Evolutionary conservation across 2,888 invertebrate species (phyloP).

Genomic region (Microplitis deprimator): DNA sequence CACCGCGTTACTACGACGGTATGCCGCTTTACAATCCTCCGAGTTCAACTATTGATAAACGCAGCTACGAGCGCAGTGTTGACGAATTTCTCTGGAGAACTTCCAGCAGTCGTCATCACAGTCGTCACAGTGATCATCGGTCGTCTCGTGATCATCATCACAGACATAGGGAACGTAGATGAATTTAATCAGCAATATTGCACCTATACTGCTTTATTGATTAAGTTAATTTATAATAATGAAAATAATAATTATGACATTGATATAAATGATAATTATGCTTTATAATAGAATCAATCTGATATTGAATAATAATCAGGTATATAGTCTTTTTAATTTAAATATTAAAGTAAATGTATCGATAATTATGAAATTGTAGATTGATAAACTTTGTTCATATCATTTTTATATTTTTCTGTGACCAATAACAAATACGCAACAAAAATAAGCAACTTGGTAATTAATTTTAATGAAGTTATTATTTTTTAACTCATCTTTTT

Average conservation of each 20-base stretch:
- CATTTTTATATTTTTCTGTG: not conserved
- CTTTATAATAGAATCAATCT: not conserved
- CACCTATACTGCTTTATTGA: slow-evolving; percentile 34
- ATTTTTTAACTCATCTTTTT: not conserved
- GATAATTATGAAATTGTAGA: not conserved
- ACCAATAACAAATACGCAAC: not conserved
- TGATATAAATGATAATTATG: not conserved
- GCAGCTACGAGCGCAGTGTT: slow-evolving; percentile 90
- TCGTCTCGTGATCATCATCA: slow-evolving; percentile 76
- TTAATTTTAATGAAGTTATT: not conserved
- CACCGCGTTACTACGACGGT: slow-evolving; percentile 81
- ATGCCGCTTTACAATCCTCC: slow-evolving; percentile 76
- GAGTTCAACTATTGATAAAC: slow-evolving; percentile 81
- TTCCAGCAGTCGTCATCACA: slow-evolving; percentile 75
- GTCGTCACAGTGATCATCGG: slow-evolving; percentile 71
- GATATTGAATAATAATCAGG: not conserved
- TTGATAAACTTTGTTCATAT: not conserved
- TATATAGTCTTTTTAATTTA: not conserved
- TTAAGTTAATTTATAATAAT: slow-evolving; percentile 43
- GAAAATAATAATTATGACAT: not conserved
- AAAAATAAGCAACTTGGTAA: not conserved
- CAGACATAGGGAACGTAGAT: slow-evolving; percentile 77
- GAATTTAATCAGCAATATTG: slow-evolving; percentile 48
- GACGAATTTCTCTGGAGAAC: slow-evolving; percentile 91
- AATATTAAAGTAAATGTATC: not conserved